Percentiles rank a stretch among this genome's conserved stretches.
Conservation (phyloP, 1,140 invertebrate genomes). For the Drosophila nigromelanica region DNA sequence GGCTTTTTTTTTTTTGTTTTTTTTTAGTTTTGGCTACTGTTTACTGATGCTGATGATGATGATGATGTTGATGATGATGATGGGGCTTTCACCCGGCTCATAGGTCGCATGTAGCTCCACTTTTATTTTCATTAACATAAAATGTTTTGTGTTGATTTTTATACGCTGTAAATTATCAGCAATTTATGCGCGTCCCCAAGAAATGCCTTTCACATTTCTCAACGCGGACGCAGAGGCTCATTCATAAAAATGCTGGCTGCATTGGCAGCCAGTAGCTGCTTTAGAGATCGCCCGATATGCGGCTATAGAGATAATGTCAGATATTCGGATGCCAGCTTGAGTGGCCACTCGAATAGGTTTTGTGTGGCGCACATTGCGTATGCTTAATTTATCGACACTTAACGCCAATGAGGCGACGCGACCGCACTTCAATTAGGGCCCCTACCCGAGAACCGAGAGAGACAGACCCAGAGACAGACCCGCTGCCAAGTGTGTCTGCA, state of each 20-base stretch:
- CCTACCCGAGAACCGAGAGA: background rate
- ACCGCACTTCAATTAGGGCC: constrained; percentile 76
- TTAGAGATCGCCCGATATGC: constrained; percentile 16
- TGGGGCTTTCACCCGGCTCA: constrained; percentile 61
- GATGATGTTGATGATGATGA: constrained; percentile 15
- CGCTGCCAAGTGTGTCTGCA: constrained; percentile 58
- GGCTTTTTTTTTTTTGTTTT: background rate
- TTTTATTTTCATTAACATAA: constrained; percentile 81
- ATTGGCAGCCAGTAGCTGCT: constrained; percentile 32
- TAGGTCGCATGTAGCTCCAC: constrained; percentile 36
- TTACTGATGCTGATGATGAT: constrained; percentile 8
- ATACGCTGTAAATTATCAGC: constrained; percentile 73
- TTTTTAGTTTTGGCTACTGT: constrained; percentile 33
- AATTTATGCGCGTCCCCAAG: constrained; percentile 60
- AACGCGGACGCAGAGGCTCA: constrained; percentile 38
- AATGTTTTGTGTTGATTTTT: constrained; percentile 83
- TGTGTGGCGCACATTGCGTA: constrained; percentile 61
- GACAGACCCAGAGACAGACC: no score
- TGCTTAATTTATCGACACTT: constrained; percentile 83
- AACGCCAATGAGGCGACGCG: constrained; percentile 77
- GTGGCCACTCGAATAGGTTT: constrained; percentile 4
- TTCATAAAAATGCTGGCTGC: constrained; percentile 58
- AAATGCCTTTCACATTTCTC: constrained; percentile 71
- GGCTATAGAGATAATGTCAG: constrained; percentile 16
- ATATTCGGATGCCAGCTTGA: constrained; percentile 12